These are phyloP conservation scores for Scaptodrosophila lebanonensis DNA, from an alignment of 1,140 invertebrate genomes.

Conservation along the genomic window DNA sequence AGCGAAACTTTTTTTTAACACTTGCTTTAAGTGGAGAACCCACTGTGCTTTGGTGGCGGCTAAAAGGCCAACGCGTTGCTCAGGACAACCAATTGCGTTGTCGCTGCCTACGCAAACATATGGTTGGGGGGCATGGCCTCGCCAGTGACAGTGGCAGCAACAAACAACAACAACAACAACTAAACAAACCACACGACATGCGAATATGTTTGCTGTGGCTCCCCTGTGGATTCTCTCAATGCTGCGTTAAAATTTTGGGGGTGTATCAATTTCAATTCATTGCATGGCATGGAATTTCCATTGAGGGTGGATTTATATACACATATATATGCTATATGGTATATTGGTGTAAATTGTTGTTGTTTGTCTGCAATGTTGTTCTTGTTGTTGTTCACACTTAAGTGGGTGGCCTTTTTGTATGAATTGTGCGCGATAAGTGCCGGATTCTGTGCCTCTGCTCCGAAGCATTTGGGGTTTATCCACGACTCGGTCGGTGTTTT, in stretches of 20 bases:
- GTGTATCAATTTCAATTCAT: conserved; percentile 72
- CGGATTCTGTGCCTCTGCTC: too few relatives aligned
- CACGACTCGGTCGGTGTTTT: too few relatives aligned
- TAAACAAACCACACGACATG: conserved; percentile 13
- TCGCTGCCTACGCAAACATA: not conserved
- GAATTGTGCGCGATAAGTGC: conserved; percentile 21
- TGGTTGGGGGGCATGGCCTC: too few relatives aligned
- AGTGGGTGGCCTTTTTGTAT: conserved; percentile 44
- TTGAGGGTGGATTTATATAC: conserved; percentile 61
- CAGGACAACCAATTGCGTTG: conserved; percentile 36
- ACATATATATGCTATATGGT: conserved; percentile 5
- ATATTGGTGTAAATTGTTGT: conserved; percentile 62
- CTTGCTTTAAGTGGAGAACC: too few relatives aligned
- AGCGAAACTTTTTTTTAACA: too few relatives aligned
- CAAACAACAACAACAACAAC: too few relatives aligned
- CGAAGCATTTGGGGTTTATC: conserved; percentile 7
- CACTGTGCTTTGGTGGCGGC: too few relatives aligned
- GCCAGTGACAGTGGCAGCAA: too few relatives aligned
- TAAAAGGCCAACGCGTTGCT: conserved; percentile 17
- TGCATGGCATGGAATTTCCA: conserved; percentile 52
- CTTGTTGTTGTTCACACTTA: conserved; percentile 52
- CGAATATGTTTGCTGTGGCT: conserved; percentile 41
- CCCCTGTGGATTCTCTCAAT: conserved; percentile 54
- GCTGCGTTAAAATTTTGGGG: conserved; percentile 63
- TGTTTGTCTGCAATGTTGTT: conserved; percentile 19